Conservation (phyloP, 1,140 invertebrate genomes). For the Antheraea mylitta region DNA sequence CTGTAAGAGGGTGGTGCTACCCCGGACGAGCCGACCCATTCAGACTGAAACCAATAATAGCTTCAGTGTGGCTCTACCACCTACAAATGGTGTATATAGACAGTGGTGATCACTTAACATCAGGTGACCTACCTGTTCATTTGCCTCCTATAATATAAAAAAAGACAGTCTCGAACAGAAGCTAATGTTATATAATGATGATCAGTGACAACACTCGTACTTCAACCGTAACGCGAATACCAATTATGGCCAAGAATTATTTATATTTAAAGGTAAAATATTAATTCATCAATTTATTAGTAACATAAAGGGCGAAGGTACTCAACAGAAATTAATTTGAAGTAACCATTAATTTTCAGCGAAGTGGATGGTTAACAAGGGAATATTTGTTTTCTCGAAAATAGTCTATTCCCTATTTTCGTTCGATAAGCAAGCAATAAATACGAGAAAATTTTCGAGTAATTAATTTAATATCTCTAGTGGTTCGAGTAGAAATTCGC, state of each 20-base stretch:
- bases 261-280: slow-evolving; percentile 24
- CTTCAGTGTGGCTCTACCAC: no score
- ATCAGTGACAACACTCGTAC: neutral
- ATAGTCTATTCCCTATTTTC: neutral
- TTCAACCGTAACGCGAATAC: neutral
- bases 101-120: no score
- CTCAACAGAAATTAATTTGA: slow-evolving; percentile 45
- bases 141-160: no score
- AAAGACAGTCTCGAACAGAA: no score
- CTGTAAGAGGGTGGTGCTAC: no score
- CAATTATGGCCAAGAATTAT: slow-evolving; percentile 16
- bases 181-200: neutral
- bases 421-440: neutral
- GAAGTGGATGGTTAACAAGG: slow-evolving; percentile 28
- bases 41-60: no score
- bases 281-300: slow-evolving; percentile 19
- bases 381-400: neutral
- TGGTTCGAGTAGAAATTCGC: no score
- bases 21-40: no score
- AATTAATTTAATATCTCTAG: neutral
- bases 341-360: slow-evolving; percentile 46
- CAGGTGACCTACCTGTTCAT: no score
- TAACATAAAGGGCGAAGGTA: slow-evolving; percentile 27
- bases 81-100: no score
- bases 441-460: neutral